Base-by-base conservation (phyloP, 2,113 vertebrate species). In the Syrrhaptes paradoxus region DNA sequence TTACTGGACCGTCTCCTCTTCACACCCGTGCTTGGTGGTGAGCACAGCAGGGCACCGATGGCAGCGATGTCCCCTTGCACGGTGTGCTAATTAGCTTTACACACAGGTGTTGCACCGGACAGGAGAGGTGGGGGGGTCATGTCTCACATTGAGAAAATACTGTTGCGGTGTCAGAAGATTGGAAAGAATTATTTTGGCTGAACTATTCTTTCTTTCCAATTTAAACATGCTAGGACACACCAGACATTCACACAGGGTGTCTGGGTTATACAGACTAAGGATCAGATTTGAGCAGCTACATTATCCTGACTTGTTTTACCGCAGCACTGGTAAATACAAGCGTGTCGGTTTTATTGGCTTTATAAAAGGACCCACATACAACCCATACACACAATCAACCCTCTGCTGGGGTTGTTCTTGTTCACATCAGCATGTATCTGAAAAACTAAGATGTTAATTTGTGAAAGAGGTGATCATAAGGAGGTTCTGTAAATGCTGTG, bases 11-110 rank as follows among this genome's bases (percentile, higher is more conserved):
- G 15, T 19, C 59, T 55, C 66, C 66, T 22, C 43, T 49, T 48
- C 25, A 31, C 17, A 21, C 13, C 31, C 32, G 12, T 1, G 0
- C 20, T 34, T 2, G 2, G 31, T 1, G 1, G 16, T 11, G 21
- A 45, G 52, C 21, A 9, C 26, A 52, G 36, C 32, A 32, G 36
- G 32, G 32, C 32, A 12, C 21, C 2, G 21, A 17, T 36, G 1
- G 0, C 0, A 1, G 38, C 36, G 17, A 32, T 15, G 36, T 5
- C 9, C 36, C 18, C 7, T n/a, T 19, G 16, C 13, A 0, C 18
- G 67, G 13, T 0, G 0, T 9, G 17, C 22, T 54, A 11, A 32
- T 17, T 13, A 29, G 19, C 49, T 41, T 63, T 26, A 43, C 21
- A 18, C 21, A 14, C 31, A 29, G 62, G 31, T 7, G 1, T 43